phyloP scores from a whole-genome alignment of 2,888 invertebrate species.

The Epinotia brunnichana region DNA sequence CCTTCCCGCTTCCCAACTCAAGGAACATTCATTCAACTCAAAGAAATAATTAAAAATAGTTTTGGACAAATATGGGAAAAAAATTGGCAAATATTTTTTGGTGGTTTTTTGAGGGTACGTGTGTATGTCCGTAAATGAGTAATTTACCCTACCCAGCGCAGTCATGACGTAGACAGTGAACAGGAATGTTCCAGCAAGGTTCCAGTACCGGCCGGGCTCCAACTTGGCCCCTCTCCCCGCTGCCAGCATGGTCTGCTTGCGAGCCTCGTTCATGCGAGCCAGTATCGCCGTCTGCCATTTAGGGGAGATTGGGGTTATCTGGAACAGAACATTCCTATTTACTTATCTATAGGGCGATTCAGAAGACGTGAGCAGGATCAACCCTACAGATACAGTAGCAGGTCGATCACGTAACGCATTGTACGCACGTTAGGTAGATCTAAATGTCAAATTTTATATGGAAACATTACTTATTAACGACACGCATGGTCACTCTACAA shows the following conservation, averaged over 20 bases:
- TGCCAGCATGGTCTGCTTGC: constrained; percentile 78
- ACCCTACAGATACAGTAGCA: too few species aligned
- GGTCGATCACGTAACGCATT: too few species aligned
- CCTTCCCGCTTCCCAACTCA: too few species aligned
- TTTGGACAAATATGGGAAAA: too few species aligned
- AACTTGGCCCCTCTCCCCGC: constrained; percentile 64
- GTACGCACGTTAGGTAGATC: too few species aligned
- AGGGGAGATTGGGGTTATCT: constrained; percentile 82
- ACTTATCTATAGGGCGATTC: too few species aligned
- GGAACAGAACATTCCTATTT: constrained; percentile 45
- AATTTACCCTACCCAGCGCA: constrained; percentile 82
- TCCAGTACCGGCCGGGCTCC: constrained; percentile 86
- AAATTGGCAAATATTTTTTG: background rate
- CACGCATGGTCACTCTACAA: too few species aligned
- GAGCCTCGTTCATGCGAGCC: constrained; percentile 81
- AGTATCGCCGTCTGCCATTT: constrained; percentile 85
- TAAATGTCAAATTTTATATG: too few species aligned
- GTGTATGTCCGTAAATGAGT: background rate
- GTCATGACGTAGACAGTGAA: constrained; percentile 88
- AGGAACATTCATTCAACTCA: too few species aligned
- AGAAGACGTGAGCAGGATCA: too few species aligned
- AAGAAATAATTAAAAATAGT: too few species aligned
- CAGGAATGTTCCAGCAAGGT: constrained; percentile 86
- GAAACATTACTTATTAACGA: too few species aligned
- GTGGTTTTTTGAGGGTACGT: background rate